Base-by-base conservation (phyloP, 2,888 invertebrate genomes). In the Eulithis prunata region DNA sequence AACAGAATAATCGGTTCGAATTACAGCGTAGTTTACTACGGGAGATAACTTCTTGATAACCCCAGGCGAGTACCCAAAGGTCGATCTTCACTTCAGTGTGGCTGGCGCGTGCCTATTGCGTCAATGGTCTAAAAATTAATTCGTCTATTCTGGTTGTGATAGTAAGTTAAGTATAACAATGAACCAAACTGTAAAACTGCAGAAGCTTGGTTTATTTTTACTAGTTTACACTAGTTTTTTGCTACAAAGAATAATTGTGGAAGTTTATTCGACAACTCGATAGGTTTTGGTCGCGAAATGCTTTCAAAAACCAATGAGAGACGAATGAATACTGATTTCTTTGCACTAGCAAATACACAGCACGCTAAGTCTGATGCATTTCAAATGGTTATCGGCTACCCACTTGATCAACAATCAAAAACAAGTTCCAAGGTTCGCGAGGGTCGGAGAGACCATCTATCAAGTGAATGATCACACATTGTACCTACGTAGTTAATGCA, bases 11-110 rank as follows among this genome's bases (percentile, higher is more conserved):
- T 64, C 57, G 60, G 14, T 21, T 45, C 60, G 59, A 46, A 45
- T 11, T 56, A 62, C 55, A 73, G 58, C 65, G 70, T 78, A 78
- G 76, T 79, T 77, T 81, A 81, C 80, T 80, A 81, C 61, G 51
- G 7, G 57, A 56, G 71, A 74, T 72, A 74, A 71, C 68, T 49
- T 21, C 0, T 28, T 38, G 76, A 78, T 78, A 78, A 80, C 77
- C 76, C 61, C 61, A 68, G 65, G 66, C 66, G 59, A 7, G 28
- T 38, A 62, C 21, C 47, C 13, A 52, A 56, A 38, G 63, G 56
- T 52, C 57, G 53, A 64, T 43, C 54, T 58, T 32, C 56, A 55
- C n/a, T 46, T 46, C 62, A 47, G 41, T 61, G 55, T 46, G 68
- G 64, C 46, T 55, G 62, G 62, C 64, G 58, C 62, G 68, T 68